Percentiles rank a stretch among this genome's conserved stretches.
phyloP scores from a whole-genome alignment of 2,888 invertebrate genomes.

The Calameuta pallipes region DNA sequence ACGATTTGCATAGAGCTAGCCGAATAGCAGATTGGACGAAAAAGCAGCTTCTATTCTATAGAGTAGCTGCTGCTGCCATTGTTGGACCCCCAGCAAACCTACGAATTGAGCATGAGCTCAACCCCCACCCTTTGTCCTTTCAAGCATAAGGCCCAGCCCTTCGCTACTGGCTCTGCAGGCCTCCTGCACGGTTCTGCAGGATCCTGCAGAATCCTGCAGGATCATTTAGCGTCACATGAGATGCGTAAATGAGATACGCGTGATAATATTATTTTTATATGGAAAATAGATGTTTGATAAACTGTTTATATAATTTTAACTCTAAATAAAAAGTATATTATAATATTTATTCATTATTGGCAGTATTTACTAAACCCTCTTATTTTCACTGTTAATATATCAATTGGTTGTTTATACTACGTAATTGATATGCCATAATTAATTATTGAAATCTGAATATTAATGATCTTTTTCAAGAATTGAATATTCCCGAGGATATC shows the following conservation, averaged over 20 bases:
- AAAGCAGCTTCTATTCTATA: slow-evolving; percentile 43
- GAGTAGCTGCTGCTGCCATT: slow-evolving; percentile 47
- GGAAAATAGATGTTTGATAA: not conserved
- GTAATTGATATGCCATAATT: not conserved
- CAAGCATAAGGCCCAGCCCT: slow-evolving; percentile 12
- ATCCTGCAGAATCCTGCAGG: slow-evolving; percentile 42
- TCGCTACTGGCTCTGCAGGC: slow-evolving; percentile 24
- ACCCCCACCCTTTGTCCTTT: slow-evolving; percentile 33
- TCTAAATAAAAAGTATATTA: not conserved
- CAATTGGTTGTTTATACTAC: not conserved
- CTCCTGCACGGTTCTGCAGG: slow-evolving; percentile 29
- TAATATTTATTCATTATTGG: not conserved
- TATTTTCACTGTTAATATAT: not conserved
- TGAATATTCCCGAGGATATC: slow-evolving; percentile 24
- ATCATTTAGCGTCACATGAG: not conserved
- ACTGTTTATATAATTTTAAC: not conserved
- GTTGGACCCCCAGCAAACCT: slow-evolving; percentile 62
- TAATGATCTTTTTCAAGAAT: not conserved
- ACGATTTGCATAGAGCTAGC: slow-evolving; percentile 64
- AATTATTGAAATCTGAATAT: not conserved
- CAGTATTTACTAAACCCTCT: not conserved
- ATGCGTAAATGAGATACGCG: too few relatives aligned
- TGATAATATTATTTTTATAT: not conserved
- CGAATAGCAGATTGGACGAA: slow-evolving; percentile 40
- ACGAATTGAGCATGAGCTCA: slow-evolving; percentile 30